phyloP scores from a whole-genome alignment of 1,140 invertebrate species.

The Microplitis mediator region DNA sequence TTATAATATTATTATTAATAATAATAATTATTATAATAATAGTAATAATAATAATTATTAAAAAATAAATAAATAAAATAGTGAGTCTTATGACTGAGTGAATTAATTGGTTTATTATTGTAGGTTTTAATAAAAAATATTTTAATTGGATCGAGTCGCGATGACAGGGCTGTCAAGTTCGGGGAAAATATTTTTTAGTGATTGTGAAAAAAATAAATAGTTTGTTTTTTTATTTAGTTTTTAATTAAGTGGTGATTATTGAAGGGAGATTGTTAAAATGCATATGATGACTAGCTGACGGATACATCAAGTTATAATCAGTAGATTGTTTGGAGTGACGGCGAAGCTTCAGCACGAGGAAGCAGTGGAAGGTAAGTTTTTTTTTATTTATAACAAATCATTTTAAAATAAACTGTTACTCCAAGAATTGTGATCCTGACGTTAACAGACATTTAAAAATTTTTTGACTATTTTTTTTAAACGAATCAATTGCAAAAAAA shows the following conservation, averaged over 20 bases:
- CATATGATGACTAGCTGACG: conserved; percentile 44
- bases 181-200: too few relatives aligned
- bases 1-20: not conserved
- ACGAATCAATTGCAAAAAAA: too few relatives aligned
- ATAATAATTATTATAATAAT: too few relatives aligned
- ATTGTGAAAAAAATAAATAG: not conserved
- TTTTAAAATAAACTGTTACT: too few relatives aligned
- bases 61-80: not conserved
- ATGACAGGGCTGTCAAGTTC: not conserved
- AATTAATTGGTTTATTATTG: not conserved
- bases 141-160: not conserved
- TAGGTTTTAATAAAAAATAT: not conserved
- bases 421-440: too few relatives aligned
- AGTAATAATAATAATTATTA: not conserved
- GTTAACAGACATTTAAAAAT: too few relatives aligned
- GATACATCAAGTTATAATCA: conserved; percentile 31
- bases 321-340: conserved; percentile 30
- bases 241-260: conserved; percentile 16
- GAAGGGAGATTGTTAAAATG: not conserved
- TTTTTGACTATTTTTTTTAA: too few relatives aligned
- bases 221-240: conserved; percentile 12
- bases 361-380: conserved; percentile 41
- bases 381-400: too few relatives aligned
- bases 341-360: conserved; percentile 30
- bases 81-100: not conserved